These are phyloP conservation scores for Amphipyra berbera DNA, from an alignment of 2,888 invertebrate genomes.

Conservation along the genomic window DNA sequence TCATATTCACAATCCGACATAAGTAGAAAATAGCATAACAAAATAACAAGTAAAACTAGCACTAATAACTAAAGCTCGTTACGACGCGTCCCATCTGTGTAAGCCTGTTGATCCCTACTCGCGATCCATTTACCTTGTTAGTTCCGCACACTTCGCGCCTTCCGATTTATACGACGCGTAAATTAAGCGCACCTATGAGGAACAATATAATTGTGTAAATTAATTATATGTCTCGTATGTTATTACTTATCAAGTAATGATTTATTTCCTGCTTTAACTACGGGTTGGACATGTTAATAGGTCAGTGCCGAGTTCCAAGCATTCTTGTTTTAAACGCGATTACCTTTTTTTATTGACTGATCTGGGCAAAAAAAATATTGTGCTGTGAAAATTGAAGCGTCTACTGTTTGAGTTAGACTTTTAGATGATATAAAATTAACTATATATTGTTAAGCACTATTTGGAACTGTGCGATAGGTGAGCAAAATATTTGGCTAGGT, in stretches of 20 bases:
- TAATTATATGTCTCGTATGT: constrained; percentile 8
- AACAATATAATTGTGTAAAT: constrained; percentile 23
- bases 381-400: background rate
- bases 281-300: constrained; percentile 7
- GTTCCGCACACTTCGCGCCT: constrained; percentile 51
- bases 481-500: no score
- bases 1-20: background rate
- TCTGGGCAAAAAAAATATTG: background rate
- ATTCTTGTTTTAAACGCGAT: constrained; percentile 1
- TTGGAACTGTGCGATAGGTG: no score
- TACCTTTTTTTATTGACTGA: background rate
- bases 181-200: constrained; percentile 27
- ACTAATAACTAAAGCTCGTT: constrained; percentile 54
- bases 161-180: constrained; percentile 43
- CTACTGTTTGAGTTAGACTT: no score
- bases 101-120: constrained; percentile 52
- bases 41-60: constrained; percentile 40
- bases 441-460: no score
- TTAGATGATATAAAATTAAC: no score
- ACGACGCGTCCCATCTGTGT: constrained; percentile 51
- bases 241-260: constrained; percentile 5
- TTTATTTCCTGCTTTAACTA: constrained; percentile 22
- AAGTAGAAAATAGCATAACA: constrained; percentile 31
- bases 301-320: constrained; percentile 19
- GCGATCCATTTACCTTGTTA: constrained; percentile 57